Percentiles rank a stretch among this genome's conserved stretches.
Conservation (phyloP, 2,888 invertebrate species). For the Polydrusus pterygomalis region DNA sequence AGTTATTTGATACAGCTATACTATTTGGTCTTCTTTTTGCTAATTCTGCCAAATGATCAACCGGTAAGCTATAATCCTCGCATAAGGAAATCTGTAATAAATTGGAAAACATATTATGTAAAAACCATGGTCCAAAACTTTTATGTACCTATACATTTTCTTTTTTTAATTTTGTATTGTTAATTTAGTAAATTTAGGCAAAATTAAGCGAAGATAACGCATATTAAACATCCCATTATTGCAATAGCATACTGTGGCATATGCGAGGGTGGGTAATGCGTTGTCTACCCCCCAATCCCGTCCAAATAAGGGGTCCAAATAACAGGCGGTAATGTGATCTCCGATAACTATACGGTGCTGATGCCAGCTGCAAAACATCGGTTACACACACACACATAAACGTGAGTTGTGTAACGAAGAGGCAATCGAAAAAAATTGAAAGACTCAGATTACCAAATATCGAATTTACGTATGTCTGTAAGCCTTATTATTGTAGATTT, state of each 20-base stretch:
- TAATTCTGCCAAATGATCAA: conserved; percentile 83
- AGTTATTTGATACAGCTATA: conserved; percentile 74
- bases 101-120: too few species aligned
- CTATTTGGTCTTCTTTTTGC: conserved; percentile 80
- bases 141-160: too few species aligned
- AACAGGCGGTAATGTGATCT: conserved; percentile 66
- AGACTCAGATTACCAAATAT: too few species aligned
- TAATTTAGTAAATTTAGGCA: neutral
- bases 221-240: conserved; percentile 23
- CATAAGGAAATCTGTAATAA: conserved; percentile 86
- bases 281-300: conserved; percentile 31
- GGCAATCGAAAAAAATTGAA: too few species aligned
- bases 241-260: conserved; percentile 13
- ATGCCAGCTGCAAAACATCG: conserved; percentile 68
- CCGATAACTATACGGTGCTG: conserved; percentile 56
- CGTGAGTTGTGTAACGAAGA: conserved; percentile 61
- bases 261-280: conserved; percentile 29
- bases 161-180: neutral
- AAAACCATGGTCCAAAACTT: too few species aligned
- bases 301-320: conserved; percentile 30
- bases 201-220: conserved; percentile 14
- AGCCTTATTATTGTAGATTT: too few species aligned
- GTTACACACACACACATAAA: conserved; percentile 62
- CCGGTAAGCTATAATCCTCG: conserved; percentile 91
- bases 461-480: too few species aligned